phyloP scores from a whole-genome alignment of 2,888 invertebrate genomes.

The Cheiracanthium punctorium region DNA sequence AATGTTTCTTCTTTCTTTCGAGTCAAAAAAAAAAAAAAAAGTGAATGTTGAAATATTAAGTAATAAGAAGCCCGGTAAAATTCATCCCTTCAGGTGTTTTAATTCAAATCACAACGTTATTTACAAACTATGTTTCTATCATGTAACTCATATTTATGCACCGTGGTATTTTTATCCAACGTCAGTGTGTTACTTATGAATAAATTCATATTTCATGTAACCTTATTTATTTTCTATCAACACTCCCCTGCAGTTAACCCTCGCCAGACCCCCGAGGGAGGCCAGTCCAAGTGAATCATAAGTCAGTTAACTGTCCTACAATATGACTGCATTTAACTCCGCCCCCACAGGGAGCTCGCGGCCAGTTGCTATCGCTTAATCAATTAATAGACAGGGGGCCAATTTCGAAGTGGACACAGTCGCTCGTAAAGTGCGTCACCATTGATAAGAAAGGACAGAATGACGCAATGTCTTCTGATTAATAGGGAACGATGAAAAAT shows the following conservation, averaged over 20 bases:
- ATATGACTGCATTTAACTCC: neutral
- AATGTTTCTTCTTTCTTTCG: no score
- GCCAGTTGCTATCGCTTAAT: neutral
- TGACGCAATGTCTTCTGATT: neutral
- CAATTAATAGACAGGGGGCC: constrained; percentile 6
- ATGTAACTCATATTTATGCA: no score
- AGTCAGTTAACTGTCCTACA: neutral
- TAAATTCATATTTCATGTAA: neutral
- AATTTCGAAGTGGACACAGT: constrained; percentile 9
- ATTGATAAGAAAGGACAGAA: constrained; percentile 10
- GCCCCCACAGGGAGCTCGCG: neutral
- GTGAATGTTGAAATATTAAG: no score
- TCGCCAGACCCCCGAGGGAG: neutral
- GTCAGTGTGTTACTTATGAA: neutral
- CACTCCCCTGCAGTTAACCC: neutral
- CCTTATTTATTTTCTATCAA: neutral
- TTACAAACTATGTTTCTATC: no score
- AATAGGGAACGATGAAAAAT: neutral
- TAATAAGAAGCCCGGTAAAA: no score
- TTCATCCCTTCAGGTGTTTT: no score
- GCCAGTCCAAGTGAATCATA: neutral
- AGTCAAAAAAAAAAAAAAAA: no score
- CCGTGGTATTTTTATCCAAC: no score
- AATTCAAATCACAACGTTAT: no score
- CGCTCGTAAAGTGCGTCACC: constrained; percentile 6